Evolutionary conservation across 1,140 invertebrate genomes (phyloP), one percentile per base, ranked within the genome.

Genomic region (Globodera ellingtonae): DNA sequence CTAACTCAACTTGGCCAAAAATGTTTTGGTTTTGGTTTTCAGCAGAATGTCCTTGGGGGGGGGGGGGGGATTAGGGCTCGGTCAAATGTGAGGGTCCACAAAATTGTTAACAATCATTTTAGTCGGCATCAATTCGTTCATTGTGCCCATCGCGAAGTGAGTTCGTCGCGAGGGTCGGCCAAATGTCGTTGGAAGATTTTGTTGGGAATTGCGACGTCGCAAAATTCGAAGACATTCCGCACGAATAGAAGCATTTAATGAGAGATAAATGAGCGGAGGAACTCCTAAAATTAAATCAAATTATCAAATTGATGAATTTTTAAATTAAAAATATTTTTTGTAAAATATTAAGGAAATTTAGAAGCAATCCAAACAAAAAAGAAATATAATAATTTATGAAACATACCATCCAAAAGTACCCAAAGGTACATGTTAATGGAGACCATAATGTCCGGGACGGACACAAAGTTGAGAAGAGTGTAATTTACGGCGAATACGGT

Each of bases 371-470:
- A n/a, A n/a, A n/a, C n/a, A n/a, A n/a, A n/a, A n/a, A n/a, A n/a
- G n/a, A n/a, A n/a, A n/a, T 24, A 10, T 52, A 52, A 10, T 52
- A 13, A 10, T 69, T 15, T 44, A 69, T 24, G 10, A 18, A 21
- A 69, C n/a, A 10, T 21, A 69, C 66, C 66, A 69, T 69, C 66
- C 66, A 69, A 44, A 21, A 69, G 66, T 9, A 69, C 66, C 66
- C 66, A 69, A 44, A 69, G 35, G 35, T 24, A 24, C 21, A 44
- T 44, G n/a, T 44, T 69, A 9, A 69, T 9, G 21, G 35, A 21
- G 21, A 24, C 18, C 21, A 69, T 69, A 9, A 44, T 1, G 66
- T 69, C n/a, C 9, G 66, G 35, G 21, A 21, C n/a, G 66, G 66
- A 18, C 10, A 69, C n/a, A 69, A 24, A 69, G n/a, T 44, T 69